Evolutionary conservation across 2,888 invertebrate genomes (phyloP).

Genomic region (Xiphydria camelus): DNA sequence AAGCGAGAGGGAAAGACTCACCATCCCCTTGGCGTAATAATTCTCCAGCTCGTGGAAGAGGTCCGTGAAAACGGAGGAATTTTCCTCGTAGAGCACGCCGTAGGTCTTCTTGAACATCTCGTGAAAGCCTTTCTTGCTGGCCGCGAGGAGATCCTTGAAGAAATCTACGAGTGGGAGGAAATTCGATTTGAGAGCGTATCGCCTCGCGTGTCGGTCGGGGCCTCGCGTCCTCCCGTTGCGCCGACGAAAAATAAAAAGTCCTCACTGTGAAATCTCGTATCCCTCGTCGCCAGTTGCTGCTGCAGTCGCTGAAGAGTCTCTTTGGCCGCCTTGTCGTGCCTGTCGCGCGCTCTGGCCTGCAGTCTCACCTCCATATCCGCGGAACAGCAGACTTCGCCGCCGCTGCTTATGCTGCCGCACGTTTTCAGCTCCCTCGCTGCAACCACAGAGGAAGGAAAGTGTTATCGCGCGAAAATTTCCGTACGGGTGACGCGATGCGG

Average conservation of each 20-base stretch:
- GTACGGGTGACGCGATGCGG: no score
- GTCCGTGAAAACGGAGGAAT: conserved; percentile 89
- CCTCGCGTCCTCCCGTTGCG: no score
- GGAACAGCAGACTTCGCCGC: conserved; percentile 68
- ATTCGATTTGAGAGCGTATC: conserved; percentile 7
- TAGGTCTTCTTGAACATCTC: conserved; percentile 95
- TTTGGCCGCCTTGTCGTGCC: conserved; percentile 75
- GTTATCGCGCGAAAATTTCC: no score
- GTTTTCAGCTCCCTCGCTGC: conserved; percentile 51
- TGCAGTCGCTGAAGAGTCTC: conserved; percentile 77
- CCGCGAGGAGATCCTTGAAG: conserved; percentile 81
- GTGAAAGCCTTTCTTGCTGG: conserved; percentile 86
- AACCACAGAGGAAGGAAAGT: conserved; percentile 26
- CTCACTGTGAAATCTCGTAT: conserved; percentile 86
- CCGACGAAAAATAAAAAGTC: conserved; percentile 29
- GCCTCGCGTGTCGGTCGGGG: no score
- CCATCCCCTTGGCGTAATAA: conserved; percentile 79
- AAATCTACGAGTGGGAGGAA: conserved; percentile 86
- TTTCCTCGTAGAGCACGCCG: conserved; percentile 92
- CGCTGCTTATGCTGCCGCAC: conserved; percentile 52
- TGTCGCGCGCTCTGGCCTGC: conserved; percentile 70
- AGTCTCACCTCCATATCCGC: conserved; percentile 70
- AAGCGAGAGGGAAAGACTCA: no score
- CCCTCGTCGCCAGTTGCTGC: conserved; percentile 74
- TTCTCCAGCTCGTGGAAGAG: conserved; percentile 87